Conservation (phyloP, 2,888 invertebrate genomes). For the Erebia aethiops region DNA sequence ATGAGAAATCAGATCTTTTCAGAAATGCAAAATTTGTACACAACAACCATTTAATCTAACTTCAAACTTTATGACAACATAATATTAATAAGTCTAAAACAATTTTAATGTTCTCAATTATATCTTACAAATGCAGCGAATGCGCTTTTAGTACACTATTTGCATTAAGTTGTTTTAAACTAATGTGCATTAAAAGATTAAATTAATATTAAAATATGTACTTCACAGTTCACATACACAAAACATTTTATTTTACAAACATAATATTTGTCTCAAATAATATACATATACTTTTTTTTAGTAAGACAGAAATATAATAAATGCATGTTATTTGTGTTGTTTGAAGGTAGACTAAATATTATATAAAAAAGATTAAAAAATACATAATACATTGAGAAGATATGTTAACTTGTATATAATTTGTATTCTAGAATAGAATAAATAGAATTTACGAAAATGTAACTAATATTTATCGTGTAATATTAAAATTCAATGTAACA, state of each 20-base stretch:
- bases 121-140: constrained; percentile 26
- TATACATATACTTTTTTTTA: neutral
- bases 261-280: neutral
- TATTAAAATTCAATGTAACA: constrained; percentile 14
- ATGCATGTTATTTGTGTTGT: neutral
- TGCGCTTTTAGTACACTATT: constrained; percentile 3
- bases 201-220: neutral
- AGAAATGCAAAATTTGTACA: constrained; percentile 35
- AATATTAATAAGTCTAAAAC: neutral
- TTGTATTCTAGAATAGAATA: constrained; percentile 24
- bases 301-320: neutral
- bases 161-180: neutral
- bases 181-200: neutral
- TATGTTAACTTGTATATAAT: constrained; percentile 31
- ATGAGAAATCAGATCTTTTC: constrained; percentile 43
- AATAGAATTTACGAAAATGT: constrained; percentile 31
- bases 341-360: constrained; percentile 22
- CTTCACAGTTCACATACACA: neutral
- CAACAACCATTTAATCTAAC: constrained; percentile 25
- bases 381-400: constrained; percentile 18
- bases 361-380: constrained; percentile 2
- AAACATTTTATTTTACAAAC: no score
- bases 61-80: constrained; percentile 16
- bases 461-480: constrained; percentile 12
- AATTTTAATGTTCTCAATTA: constrained; percentile 20